Base-by-base conservation (phyloP, 2,797 vertebrate genomes). In the Linurgus olivaceus region DNA sequence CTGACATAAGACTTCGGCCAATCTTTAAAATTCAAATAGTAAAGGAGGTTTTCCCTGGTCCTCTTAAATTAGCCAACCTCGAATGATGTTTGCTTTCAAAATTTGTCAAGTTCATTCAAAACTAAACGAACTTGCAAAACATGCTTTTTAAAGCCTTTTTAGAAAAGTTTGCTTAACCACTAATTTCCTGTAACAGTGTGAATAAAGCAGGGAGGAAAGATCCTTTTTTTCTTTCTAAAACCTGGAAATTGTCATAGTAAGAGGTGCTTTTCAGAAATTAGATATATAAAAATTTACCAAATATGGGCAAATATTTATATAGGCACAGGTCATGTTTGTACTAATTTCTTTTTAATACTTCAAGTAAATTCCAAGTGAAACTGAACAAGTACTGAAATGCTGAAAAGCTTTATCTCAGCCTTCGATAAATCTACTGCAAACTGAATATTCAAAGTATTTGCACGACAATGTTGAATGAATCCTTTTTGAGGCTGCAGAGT, bases 1-100 rank as follows among this genome's bases (percentile, higher is more conserved):
- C 94, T 94, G 94, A 91, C 90, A 82, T 20, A 66, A 91, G 88
- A 90, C 88, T 96, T 93, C 2, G 50, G 78, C 55, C 77, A 54
- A 54, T 85, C 86, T 92, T 96, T 96, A 96, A 94, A 92, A 96
- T 94, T 95, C 91, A 96, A 94, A 92, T 38, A 47, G 76, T 62
- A 57, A 77, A 82, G 78, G 15, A 11, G 24, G 47, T 54, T 84
- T 93, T 82, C 73, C 68, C 55, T 16, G 4, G 38, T n/a, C 21
- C 87, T 84, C 84, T 19, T 4, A 88, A 93, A 72, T 18, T 74
- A 74, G 44, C 63, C 48, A 74, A 13, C 70, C 35, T 87, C 33
- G 11, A 55, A 1, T 12, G 44, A 40, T 59, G 63, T 82, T 94
- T 88, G 74, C 85, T 94, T 94, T 96, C 73, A 78, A 86, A 95